Evolutionary conservation across 2,113 vertebrate genomes (phyloP), one percentile per base, ranked within the genome.

Genomic region (Cathartes aura): DNA sequence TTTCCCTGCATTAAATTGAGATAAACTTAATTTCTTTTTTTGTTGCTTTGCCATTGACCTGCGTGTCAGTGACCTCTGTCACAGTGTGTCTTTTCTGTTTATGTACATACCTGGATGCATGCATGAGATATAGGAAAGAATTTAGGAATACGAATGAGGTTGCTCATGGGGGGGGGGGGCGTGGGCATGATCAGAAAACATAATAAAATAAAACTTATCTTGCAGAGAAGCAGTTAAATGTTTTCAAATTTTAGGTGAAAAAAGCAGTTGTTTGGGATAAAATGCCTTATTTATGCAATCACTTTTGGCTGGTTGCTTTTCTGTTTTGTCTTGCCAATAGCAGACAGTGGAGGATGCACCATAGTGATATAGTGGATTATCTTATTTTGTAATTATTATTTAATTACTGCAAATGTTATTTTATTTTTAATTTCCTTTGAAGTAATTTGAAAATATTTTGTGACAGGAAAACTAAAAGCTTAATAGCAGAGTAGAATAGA

Each of bases 31-130:
- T 88, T 89, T 87, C 20, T 60, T 74, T 43, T 73, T 55, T 36
- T 73, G 22, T 26, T 93, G 40, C 70, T 66, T 84, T 80, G 73
- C 27, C 18, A 20, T 19, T 87, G 38, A 50, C 47, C 17, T 87
- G 34, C 2, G 1, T 64, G 1, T 30, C 42, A 59, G 29, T 2
- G 8, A 38, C 24, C 26, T 72, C 52, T 67, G 14, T 50, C 53
- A 42, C 30, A 15, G 19, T 19, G 23, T 30, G 11, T 75, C 34
- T 48, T 48, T 47, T 89, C 6, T 79, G 20, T 79, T 84, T 43
- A 9, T 43, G 8, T 17, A 11, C 30, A 2, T 9, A 50, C 2
- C 3, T 3, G 4, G 29, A 20, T 16, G 4, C 22, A 13, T 26
- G 32, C 30, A 50, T 17, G 24, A 63, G 43, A 19, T 36, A 19